Evolutionary conservation across 2,113 vertebrate genomes (phyloP).

Genomic region (Neolamprologus toae): DNA sequence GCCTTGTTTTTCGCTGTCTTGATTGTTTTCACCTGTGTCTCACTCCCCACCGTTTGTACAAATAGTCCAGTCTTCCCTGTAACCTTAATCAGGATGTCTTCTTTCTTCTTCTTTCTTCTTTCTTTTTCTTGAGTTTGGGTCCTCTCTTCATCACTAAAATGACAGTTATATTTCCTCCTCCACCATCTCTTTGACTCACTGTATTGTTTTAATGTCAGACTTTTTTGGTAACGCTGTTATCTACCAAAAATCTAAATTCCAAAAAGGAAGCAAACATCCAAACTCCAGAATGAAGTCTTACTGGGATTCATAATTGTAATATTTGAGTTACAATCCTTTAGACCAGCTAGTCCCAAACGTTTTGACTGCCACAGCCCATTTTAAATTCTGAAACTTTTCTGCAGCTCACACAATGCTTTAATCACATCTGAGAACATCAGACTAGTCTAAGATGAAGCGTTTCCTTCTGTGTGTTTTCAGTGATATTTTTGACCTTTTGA

Average conservation of each 20-base stretch:
- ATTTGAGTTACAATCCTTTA: not conserved
- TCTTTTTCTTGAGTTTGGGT: not conserved
- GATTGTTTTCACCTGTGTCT: not conserved
- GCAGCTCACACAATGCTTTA: not conserved
- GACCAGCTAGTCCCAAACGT: not conserved
- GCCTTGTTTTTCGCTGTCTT: not conserved
- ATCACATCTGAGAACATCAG: not conserved
- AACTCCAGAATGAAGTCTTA: not conserved
- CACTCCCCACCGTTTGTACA: not conserved
- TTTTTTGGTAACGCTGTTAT: accelerated
- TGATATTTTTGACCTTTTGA: not conserved
- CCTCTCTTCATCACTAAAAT: not conserved
- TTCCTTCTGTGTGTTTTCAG: not conserved
- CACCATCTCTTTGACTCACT: not conserved
- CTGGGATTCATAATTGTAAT: not conserved
- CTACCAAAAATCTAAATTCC: not conserved
- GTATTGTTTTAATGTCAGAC: not conserved
- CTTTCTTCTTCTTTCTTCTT: not conserved
- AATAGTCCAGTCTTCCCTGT: not conserved
- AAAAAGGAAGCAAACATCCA: not conserved
- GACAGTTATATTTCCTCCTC: not conserved
- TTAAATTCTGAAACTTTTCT: not conserved
- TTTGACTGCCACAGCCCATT: not conserved
- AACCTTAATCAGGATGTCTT: not conserved
- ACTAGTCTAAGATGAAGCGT: not conserved